Conservation (phyloP, 2,888 invertebrate genomes). For the Tenthredo distinguenda region DNA sequence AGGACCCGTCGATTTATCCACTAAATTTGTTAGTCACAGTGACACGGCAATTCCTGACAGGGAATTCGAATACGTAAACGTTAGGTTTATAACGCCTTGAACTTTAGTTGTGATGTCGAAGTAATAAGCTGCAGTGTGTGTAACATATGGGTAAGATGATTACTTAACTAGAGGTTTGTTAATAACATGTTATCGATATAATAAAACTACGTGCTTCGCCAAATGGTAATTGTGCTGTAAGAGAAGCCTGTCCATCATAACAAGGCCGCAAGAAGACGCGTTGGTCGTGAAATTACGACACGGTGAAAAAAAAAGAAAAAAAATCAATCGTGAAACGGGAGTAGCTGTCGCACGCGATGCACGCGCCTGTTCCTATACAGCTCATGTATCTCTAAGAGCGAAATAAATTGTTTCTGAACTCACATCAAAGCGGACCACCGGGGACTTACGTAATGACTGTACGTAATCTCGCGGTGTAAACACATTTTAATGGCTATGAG, state of each 20-base stretch:
- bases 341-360: background rate
- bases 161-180: background rate
- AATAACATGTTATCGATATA: background rate
- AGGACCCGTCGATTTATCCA: background rate
- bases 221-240: background rate
- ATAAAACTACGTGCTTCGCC: background rate
- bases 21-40: background rate
- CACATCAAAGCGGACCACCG: background rate
- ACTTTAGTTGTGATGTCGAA: background rate
- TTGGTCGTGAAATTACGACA: conserved; percentile 14
- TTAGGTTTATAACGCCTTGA: background rate
- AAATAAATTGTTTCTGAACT: background rate
- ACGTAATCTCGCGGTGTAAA: too few species aligned
- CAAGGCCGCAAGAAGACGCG: conserved; percentile 6
- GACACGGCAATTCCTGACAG: background rate
- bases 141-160: background rate
- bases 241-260: background rate
- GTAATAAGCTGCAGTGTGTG: background rate
- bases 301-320: background rate
- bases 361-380: background rate
- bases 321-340: background rate
- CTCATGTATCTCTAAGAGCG: background rate
- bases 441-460: too few species aligned
- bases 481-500: too few species aligned
- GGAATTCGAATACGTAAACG: background rate